A percentile compares a stretch with the other conserved stretches of the same genome.
Evolutionary conservation across 2,888 invertebrate genomes (phyloP).

Genomic region (Campopleginae sp.): DNA sequence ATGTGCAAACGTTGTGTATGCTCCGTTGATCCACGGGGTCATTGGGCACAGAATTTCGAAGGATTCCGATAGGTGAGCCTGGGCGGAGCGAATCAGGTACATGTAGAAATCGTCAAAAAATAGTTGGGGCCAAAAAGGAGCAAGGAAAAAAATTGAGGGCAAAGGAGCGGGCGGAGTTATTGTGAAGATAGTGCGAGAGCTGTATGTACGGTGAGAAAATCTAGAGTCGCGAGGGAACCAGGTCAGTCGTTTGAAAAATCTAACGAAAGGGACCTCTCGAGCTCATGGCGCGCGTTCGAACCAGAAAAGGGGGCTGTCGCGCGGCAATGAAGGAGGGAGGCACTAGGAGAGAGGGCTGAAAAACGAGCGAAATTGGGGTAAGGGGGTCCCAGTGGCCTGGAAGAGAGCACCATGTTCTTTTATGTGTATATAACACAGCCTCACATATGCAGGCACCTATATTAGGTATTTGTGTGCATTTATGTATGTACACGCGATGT

Average conservation of each 20-base stretch:
- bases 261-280: conserved; percentile 63
- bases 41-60: conserved; percentile 31
- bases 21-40: conserved; percentile 60
- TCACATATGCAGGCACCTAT: background rate
- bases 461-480: conserved; percentile 4
- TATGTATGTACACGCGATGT: conserved; percentile 11
- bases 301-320: conserved; percentile 39
- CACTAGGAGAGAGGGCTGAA: conserved; percentile 33
- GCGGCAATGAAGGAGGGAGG: conserved; percentile 2
- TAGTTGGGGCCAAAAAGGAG: conserved; percentile 21
- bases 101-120: conserved; percentile 69
- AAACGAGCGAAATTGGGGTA: conserved; percentile 68
- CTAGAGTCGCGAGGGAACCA: conserved; percentile 71
- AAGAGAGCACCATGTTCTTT: conserved; percentile 25
- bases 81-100: conserved; percentile 72
- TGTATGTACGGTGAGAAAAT: conserved; percentile 60
- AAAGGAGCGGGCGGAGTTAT: conserved; percentile 15
- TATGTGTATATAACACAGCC: background rate
- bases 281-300: conserved; percentile 35
- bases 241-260: conserved; percentile 78
- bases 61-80: conserved; percentile 35
- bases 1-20: conserved; percentile 65
- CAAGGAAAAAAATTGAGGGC: conserved; percentile 10
- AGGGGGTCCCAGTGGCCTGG: conserved; percentile 57
- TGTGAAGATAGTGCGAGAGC: conserved; percentile 50